Evolutionary conservation across 2,113 vertebrate species (phyloP).

Genomic region (Pteropus alecto): DNA sequence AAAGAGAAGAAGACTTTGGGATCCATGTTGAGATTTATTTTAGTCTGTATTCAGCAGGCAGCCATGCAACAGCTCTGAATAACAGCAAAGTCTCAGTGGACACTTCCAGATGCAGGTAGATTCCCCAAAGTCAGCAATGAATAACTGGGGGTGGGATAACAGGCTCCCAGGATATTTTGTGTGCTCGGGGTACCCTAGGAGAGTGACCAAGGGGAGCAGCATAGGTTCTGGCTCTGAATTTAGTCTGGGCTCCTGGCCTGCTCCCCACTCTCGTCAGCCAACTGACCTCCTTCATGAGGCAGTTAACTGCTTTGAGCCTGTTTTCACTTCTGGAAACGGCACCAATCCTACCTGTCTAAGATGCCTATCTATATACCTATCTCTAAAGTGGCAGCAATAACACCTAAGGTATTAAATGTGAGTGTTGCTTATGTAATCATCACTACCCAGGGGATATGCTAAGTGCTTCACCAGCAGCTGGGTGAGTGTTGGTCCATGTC

Average conservation of each 20-base stretch:
- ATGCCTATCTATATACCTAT: not conserved
- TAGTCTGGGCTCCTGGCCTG: not conserved
- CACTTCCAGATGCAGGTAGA: not conserved
- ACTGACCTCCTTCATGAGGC: not conserved
- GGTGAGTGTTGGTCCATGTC: not conserved
- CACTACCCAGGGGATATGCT: not conserved
- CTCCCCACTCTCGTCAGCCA: not conserved
- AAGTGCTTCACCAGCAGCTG: not conserved
- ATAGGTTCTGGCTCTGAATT: not conserved
- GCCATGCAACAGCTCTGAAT: not conserved
- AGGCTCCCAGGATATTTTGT: not conserved
- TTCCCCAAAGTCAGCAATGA: not conserved
- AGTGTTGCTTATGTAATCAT: not conserved
- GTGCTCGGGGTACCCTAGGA: not conserved
- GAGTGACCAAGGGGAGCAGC: not conserved
- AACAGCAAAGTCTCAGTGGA: not conserved
- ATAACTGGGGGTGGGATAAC: not conserved
- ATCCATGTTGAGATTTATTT: not conserved
- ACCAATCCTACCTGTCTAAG: not conserved
- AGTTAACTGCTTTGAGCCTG: not conserved
- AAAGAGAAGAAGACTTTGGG: not conserved
- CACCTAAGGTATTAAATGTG: not conserved
- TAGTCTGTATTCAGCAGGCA: not conserved
- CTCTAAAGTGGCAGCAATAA: not conserved
- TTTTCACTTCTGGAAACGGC: constrained; percentile 30